phyloP scores from a whole-genome alignment of 2,888 invertebrate genomes.

The Lasioglossum figueresi region DNA sequence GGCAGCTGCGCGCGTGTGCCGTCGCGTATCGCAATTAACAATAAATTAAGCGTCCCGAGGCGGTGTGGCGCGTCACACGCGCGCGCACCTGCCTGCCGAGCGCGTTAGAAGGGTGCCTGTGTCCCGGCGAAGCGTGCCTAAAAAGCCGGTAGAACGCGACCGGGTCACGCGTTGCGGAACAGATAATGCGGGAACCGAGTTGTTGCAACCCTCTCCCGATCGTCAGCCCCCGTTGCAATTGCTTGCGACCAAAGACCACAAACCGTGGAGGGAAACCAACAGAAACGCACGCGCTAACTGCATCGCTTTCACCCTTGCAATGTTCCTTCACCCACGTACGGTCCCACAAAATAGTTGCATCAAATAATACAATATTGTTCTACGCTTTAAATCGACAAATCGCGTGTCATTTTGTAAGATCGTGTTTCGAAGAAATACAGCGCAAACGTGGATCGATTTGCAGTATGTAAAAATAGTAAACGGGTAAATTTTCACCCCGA shows the following conservation, averaged over 20 bases:
- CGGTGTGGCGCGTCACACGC: conserved; percentile 84
- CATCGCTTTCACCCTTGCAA: neutral
- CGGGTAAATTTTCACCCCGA: no score
- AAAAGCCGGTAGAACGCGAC: conserved; percentile 83
- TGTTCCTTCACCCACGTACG: no score
- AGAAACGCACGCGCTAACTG: no score
- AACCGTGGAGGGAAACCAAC: no score
- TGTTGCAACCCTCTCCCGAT: neutral
- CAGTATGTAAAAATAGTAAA: no score
- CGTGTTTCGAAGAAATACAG: no score
- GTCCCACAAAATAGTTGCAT: no score
- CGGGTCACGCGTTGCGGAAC: conserved; percentile 69
- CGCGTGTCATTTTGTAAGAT: no score
- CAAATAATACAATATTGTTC: no score
- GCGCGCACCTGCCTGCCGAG: conserved; percentile 84
- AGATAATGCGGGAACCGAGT: conserved; percentile 75
- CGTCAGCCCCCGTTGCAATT: neutral
- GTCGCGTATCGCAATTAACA: conserved; percentile 74
- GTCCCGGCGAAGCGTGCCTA: conserved; percentile 52
- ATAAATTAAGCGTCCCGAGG: conserved; percentile 74
- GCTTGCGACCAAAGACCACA: neutral
- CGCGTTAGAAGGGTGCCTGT: conserved; percentile 64
- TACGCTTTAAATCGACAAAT: no score
- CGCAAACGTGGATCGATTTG: no score
- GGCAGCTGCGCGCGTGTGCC: conserved; percentile 61